Conservation (phyloP, 2,888 invertebrate species). For the Lochmaea capreae region DNA sequence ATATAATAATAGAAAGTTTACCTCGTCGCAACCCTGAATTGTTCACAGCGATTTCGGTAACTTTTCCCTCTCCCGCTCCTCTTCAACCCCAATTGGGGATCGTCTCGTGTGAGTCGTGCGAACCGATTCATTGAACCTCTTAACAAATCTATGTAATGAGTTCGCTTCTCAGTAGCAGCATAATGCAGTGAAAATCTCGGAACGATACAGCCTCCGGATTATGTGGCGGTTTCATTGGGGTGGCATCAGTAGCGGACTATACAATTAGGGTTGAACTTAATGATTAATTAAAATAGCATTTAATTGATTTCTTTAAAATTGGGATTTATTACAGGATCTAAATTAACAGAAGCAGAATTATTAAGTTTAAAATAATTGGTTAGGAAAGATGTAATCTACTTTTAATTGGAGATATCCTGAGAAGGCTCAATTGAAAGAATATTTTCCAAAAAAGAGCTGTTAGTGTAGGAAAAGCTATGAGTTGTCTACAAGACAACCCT, state of each 20-base stretch:
- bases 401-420: background rate
- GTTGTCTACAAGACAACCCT: no score
- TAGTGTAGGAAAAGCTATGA: no score
- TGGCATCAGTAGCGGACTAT: constrained; percentile 37
- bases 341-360: background rate
- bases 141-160: constrained; percentile 58
- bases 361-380: background rate
- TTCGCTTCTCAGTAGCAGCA: constrained; percentile 53
- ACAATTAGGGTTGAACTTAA: background rate
- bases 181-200: constrained; percentile 62
- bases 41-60: background rate
- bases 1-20: background rate
- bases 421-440: background rate
- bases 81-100: constrained; percentile 8
- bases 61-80: background rate
- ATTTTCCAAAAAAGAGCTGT: no score
- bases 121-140: constrained; percentile 58
- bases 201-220: constrained; percentile 61
- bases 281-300: constrained; percentile 6
- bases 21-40: background rate
- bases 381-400: background rate
- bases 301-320: background rate
- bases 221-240: constrained; percentile 60
- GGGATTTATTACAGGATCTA: background rate
- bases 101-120: constrained; percentile 23